A percentile compares a stretch with the other conserved stretches of the same genome.
These are phyloP conservation scores for Parapristionchus giblindavisi DNA, from an alignment of 2,888 invertebrate species.

Conservation along the genomic window DNA sequence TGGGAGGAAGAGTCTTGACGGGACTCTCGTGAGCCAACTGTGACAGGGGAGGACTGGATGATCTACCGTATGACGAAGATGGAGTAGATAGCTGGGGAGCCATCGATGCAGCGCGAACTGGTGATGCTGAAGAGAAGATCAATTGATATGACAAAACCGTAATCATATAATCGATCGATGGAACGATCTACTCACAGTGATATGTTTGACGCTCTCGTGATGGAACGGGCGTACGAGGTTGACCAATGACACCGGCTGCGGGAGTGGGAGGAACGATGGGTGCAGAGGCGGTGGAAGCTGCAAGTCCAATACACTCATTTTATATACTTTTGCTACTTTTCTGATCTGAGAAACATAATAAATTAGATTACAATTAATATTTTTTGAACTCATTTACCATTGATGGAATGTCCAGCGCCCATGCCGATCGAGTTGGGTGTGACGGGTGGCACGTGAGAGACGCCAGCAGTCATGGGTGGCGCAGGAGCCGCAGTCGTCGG, in stretches of 20 bases:
- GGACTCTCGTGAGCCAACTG: constrained; percentile 6
- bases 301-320: too few species aligned
- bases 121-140: constrained; percentile 20
- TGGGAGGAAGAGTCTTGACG: constrained; percentile 32
- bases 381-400: too few species aligned
- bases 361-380: too few species aligned
- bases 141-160: neutral
- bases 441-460: too few species aligned
- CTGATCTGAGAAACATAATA: too few species aligned
- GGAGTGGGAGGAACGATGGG: constrained; percentile 43
- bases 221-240: constrained; percentile 40
- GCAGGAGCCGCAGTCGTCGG: neutral
- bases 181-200: constrained; percentile 1
- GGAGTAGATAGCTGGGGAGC: neutral
- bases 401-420: too few species aligned
- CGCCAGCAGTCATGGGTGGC: neutral
- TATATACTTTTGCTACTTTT: too few species aligned
- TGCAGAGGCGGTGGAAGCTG: constrained; percentile 13
- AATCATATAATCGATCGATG: neutral
- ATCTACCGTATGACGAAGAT: neutral
- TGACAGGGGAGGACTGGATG: constrained; percentile 8
- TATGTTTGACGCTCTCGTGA: constrained; percentile 4
- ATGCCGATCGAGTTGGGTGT: too few species aligned
- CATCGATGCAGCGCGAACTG: constrained; percentile 10
- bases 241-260: constrained; percentile 53